These are phyloP conservation scores for Ophthalmolycus amberensis DNA, from an alignment of 2,113 vertebrate genomes.

Conservation along the genomic window DNA sequence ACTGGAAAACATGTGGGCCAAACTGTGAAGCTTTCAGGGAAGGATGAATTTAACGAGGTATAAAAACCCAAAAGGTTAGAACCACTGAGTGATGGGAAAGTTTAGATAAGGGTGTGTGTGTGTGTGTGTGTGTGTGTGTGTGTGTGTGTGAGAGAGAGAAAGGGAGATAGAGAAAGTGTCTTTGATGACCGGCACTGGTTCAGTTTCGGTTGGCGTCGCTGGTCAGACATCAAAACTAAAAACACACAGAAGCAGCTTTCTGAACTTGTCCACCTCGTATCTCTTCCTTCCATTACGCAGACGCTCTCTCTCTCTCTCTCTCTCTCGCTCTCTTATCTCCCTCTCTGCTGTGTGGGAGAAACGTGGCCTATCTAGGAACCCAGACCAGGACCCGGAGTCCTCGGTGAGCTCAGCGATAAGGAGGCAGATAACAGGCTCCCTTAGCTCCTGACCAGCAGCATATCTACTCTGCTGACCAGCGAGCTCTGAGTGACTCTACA, in stretches of 20 bases:
- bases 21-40: not conserved
- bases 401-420: conserved; percentile 61
- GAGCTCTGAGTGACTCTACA: not conserved
- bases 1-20: not conserved
- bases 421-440: conserved; percentile 30
- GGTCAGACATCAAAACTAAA: conserved; percentile 53
- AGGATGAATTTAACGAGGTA: conserved; percentile 20
- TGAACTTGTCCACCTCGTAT: conserved; percentile 46
- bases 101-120: conserved; percentile 10
- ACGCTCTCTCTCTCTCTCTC: not conserved
- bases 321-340: not conserved
- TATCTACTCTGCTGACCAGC: not conserved
- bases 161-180: conserved; percentile 4
- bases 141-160: not conserved
- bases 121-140: not conserved
- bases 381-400: conserved; percentile 30
- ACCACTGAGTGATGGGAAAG: conserved; percentile 23
- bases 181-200: conserved; percentile 35
- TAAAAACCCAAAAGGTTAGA: conserved; percentile 13
- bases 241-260: conserved; percentile 14
- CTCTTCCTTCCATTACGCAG: conserved; percentile 64
- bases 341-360: not conserved
- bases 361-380: conserved; percentile 8
- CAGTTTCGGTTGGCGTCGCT: conserved; percentile 36
- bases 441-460: conserved; percentile 5